These are phyloP conservation scores for Samia ricini DNA, from an alignment of 1,140 invertebrate species.

Conservation along the genomic window DNA sequence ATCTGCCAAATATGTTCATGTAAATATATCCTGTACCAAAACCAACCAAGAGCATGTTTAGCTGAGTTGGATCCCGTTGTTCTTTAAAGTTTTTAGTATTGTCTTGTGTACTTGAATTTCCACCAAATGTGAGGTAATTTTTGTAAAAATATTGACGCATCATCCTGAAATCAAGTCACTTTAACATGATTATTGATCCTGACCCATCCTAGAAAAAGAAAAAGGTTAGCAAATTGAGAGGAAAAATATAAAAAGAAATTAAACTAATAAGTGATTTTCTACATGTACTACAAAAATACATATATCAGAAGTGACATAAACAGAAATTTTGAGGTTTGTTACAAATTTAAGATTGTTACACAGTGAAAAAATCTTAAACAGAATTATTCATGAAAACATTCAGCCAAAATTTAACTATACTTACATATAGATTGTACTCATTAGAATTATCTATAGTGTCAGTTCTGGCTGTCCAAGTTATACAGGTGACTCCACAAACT, in stretches of 20 bases:
- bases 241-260: too few relatives aligned
- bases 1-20: constrained; percentile 91
- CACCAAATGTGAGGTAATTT: constrained; percentile 61
- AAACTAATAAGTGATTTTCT: too few relatives aligned
- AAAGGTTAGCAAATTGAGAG: too few relatives aligned
- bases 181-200: too few relatives aligned
- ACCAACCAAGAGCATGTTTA: constrained; percentile 89
- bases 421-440: constrained; percentile 70
- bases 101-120: constrained; percentile 73
- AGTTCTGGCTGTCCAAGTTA: constrained; percentile 79
- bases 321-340: too few relatives aligned
- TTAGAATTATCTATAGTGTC: constrained; percentile 58
- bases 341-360: too few relatives aligned
- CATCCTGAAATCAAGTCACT: constrained; percentile 74
- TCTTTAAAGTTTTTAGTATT: constrained; percentile 81
- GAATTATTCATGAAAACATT: too few relatives aligned
- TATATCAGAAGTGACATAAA: too few relatives aligned
- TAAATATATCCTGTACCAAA: constrained; percentile 85
- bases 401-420: too few relatives aligned
- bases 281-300: too few relatives aligned
- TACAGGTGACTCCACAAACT: constrained; percentile 73
- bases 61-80: constrained; percentile 81
- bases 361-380: too few relatives aligned
- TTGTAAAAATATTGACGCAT: constrained; percentile 77
- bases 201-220: too few relatives aligned